A percentile compares a stretch with the other conserved stretches of the same genome.
Evolutionary conservation across 2,113 vertebrate species (phyloP).

Genomic region (Nanorana parkeri): DNA sequence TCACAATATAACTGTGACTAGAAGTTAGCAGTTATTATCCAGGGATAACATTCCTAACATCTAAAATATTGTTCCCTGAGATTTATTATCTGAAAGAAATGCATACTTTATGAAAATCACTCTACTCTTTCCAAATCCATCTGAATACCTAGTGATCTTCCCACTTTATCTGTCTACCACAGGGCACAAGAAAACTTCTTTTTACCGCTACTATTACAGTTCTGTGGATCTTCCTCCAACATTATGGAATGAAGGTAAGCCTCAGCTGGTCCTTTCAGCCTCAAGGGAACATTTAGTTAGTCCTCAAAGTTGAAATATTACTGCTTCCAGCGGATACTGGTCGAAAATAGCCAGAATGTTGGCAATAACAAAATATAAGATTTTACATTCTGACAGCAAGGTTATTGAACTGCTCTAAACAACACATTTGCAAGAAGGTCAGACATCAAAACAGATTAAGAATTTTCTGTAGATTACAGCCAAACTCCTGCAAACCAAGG

Average conservation of each 20-base stretch:
- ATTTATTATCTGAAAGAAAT: constrained; percentile 26
- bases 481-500: constrained; percentile 20
- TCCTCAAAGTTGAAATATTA: background rate
- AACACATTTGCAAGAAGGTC: constrained; percentile 26
- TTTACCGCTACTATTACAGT: background rate
- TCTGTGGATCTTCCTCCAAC: constrained; percentile 3
- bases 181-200: background rate
- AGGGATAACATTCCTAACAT: constrained; percentile 14
- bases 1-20: background rate
- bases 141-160: constrained; percentile 24
- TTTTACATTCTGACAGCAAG: constrained; percentile 32
- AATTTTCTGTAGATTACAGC: constrained; percentile 1
- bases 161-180: background rate
- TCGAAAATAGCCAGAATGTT: background rate
- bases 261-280: background rate
- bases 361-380: background rate
- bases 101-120: constrained; percentile 27
- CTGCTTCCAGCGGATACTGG: background rate
- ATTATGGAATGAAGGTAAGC: constrained; percentile 2
- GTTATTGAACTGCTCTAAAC: constrained; percentile 40
- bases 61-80: background rate
- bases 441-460: constrained; percentile 16
- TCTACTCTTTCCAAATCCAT: constrained; percentile 8
- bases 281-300: background rate
- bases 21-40: constrained; percentile 2